These are phyloP conservation scores for Caenorhabditis sp. DNA, from an alignment of 2,888 invertebrate genomes.

Conservation along the genomic window DNA sequence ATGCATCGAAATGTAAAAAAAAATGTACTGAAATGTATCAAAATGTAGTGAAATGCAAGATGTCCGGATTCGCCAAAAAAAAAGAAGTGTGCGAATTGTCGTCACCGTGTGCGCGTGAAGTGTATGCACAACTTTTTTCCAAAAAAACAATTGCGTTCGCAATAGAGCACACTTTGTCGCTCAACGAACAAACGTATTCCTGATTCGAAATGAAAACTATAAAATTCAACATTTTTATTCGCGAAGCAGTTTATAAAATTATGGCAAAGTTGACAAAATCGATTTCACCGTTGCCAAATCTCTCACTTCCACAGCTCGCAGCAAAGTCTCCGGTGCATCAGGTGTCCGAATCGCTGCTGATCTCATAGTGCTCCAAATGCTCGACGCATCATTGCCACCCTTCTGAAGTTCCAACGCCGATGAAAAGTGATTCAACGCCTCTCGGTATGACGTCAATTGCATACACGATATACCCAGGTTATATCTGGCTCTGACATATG, in stretches of 20 bases:
- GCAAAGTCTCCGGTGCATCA: slow-evolving; percentile 34
- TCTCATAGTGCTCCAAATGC: slow-evolving; percentile 61
- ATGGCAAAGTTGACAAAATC: slow-evolving; percentile 13
- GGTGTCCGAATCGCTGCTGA: slow-evolving; percentile 60
- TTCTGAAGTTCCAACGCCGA: slow-evolving; percentile 91
- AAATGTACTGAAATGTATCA: too few species aligned
- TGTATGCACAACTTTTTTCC: too few species aligned
- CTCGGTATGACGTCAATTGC: slow-evolving; percentile 90
- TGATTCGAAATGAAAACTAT: too few species aligned
- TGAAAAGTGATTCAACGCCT: slow-evolving; percentile 93
- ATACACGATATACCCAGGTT: slow-evolving; percentile 98
- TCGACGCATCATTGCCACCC: slow-evolving; percentile 73
- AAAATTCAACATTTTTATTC: neutral
- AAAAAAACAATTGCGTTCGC: too few species aligned
- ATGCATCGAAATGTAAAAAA: too few species aligned
- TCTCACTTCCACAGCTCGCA: slow-evolving; percentile 52
- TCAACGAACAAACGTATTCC: too few species aligned
- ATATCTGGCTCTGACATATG: slow-evolving; percentile 93
- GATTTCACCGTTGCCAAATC: slow-evolving; percentile 47
- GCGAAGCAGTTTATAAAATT: neutral
- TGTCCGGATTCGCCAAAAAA: too few species aligned
- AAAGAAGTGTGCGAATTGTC: too few species aligned
- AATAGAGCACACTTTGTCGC: too few species aligned
- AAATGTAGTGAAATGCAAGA: too few species aligned
- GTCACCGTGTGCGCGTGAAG: too few species aligned